These are phyloP conservation scores for Caerostris darwini DNA, from an alignment of 1,140 invertebrate species.

Conservation along the genomic window DNA sequence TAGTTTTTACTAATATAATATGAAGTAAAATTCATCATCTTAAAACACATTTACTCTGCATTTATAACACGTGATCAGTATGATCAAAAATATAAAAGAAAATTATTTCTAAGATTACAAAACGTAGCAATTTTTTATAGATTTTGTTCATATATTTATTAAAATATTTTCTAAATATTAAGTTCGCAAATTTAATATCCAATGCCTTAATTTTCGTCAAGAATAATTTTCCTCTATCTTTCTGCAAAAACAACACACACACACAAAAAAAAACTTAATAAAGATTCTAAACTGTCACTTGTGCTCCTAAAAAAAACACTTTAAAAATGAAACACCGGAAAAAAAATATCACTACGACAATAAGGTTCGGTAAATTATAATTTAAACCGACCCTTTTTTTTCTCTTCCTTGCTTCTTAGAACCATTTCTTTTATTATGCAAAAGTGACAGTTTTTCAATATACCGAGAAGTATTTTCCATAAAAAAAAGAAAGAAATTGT, in stretches of 20 bases:
- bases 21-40: too few species aligned
- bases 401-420: background rate
- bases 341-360: background rate
- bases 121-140: too few species aligned
- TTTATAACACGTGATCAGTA: too few species aligned
- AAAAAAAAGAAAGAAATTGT: background rate
- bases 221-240: too few species aligned
- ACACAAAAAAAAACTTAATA: background rate
- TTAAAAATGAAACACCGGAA: background rate
- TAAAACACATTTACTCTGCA: too few species aligned
- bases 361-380: background rate
- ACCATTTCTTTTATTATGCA: background rate
- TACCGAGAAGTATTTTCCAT: background rate
- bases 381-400: background rate
- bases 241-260: background rate
- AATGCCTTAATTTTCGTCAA: too few species aligned
- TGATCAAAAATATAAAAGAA: too few species aligned
- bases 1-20: too few species aligned
- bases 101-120: too few species aligned
- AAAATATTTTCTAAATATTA: too few species aligned
- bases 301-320: background rate
- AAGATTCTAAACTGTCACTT: background rate
- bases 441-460: constrained; percentile 3
- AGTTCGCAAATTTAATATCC: too few species aligned
- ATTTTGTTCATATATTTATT: too few species aligned